phyloP scores from a whole-genome alignment of 1,140 invertebrate genomes.

The Steinernema khuongi region DNA sequence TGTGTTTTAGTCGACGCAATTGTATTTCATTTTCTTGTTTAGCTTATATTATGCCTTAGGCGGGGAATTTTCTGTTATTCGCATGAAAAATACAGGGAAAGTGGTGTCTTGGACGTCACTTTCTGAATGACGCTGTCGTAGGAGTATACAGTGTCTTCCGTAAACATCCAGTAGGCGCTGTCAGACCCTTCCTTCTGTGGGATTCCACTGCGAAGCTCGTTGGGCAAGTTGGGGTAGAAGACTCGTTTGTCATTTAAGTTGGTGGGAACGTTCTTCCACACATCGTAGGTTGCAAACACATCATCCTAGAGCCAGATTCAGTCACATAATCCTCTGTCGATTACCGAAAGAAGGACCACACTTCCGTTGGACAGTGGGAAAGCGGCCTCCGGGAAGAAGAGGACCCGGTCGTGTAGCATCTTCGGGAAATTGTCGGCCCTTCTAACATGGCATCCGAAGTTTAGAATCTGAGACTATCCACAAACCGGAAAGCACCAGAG shows the following conservation, averaged over 20 bases:
- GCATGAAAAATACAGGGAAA: constrained; percentile 3
- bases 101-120: not conserved
- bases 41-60: no score
- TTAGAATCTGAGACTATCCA: not conserved
- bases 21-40: no score
- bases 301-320: not conserved
- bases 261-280: not conserved
- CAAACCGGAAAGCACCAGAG: constrained; percentile 21
- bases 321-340: not conserved
- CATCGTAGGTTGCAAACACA: not conserved
- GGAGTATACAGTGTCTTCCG: not conserved
- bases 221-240: not conserved
- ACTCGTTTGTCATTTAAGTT: not conserved
- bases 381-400: constrained; percentile 30
- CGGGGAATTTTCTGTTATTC: no score
- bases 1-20: no score
- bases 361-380: constrained; percentile 31
- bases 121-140: not conserved
- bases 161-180: not conserved
- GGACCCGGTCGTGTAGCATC: constrained; percentile 31
- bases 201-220: not conserved
- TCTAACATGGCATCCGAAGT: constrained; percentile 4
- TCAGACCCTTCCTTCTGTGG: not conserved
- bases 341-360: constrained; percentile 28
- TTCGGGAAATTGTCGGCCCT: constrained; percentile 24